Evolutionary conservation across 2,113 vertebrate genomes (phyloP), one percentile per base, ranked within the genome.

Genomic region (Upupa epops): DNA sequence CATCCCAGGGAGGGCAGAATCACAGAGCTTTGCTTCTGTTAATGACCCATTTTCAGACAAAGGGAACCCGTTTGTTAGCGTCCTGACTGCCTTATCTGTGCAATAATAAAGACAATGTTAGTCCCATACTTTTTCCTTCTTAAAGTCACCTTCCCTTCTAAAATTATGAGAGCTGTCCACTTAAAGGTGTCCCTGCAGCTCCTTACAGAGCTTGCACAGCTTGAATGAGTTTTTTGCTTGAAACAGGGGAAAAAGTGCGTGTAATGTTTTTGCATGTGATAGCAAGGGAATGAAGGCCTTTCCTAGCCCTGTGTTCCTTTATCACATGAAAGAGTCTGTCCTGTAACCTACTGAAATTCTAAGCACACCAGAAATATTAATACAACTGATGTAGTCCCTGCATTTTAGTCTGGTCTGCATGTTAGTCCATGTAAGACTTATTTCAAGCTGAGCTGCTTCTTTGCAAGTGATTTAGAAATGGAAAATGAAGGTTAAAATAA

Each of bases 401-500:
- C 22, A 11, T 69, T 75, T 88, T n/a, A 54, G 37, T 69, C 65
- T 65, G 31, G 49, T 86, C 55, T 81, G 74, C n/a, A 2, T 15
- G 13, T 83, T 71, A 86, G 56, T 56, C 65, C 13, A 8, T 19
- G 24, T 29, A 81, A 54, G 45, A 56, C 29, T 83, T 86, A 4
- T 22, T 60, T 72, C 66, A 77, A 52, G 34, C 58, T 73, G 75
- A 94, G 29, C 26, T 32, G 70, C 34, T 90, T 32, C 51, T 78
- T 78, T 42, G 40, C 70, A 79, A 83, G 51, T 84, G 66, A 90
- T 89, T 94, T 89, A 79, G 80, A 90, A 93, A 90, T 63, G 22
- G 83, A 96, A 92, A 94, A 79, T 24, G 25, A 4, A 86, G 93
- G 88, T 94, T 94, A 96, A 92, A 96, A 96, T 69, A 90, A 93